Percentiles rank a stretch among this genome's conserved stretches.
Conservation (phyloP, 2,113 vertebrate genomes). For the Phylloscopus trochiloides region DNA sequence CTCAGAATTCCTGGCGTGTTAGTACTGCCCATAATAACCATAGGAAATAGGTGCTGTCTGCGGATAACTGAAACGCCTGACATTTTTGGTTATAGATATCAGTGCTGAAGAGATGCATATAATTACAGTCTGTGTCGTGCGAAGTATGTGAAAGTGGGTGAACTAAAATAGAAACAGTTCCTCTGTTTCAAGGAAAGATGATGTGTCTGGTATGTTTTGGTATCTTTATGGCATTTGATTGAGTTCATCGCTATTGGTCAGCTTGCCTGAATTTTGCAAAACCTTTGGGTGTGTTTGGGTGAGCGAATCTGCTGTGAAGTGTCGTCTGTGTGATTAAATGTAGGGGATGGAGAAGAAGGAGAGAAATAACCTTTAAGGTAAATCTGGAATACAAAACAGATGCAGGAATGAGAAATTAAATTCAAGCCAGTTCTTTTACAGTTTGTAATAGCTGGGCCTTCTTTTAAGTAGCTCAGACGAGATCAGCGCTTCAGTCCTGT, state of each 20-base stretch:
- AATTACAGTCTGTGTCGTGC: neutral
- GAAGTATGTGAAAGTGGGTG: neutral
- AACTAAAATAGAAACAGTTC: conserved; percentile 8
- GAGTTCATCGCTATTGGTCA: neutral
- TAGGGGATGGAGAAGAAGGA: neutral
- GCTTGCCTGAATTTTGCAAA: neutral
- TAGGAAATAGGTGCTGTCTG: conserved; percentile 63
- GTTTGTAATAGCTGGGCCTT: neutral
- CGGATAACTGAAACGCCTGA: conserved; percentile 27
- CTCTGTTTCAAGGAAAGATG: neutral
- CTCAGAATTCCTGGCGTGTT: conserved; percentile 53
- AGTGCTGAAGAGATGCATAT: neutral
- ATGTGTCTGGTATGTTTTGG: neutral
- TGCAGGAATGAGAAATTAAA: neutral
- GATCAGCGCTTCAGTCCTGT: neutral
- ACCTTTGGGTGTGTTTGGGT: neutral
- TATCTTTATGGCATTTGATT: neutral
- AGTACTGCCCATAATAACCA: conserved; percentile 46
- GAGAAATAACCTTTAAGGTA: neutral
- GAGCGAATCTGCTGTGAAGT: neutral
- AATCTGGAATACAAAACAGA: neutral
- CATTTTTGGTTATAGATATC: conserved; percentile 31
- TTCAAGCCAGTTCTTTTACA: neutral
- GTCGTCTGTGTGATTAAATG: neutral
- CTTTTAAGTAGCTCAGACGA: neutral